These are phyloP conservation scores for Drosophila algonquin DNA, from an alignment of 2,888 invertebrate species.

Conservation along the genomic window DNA sequence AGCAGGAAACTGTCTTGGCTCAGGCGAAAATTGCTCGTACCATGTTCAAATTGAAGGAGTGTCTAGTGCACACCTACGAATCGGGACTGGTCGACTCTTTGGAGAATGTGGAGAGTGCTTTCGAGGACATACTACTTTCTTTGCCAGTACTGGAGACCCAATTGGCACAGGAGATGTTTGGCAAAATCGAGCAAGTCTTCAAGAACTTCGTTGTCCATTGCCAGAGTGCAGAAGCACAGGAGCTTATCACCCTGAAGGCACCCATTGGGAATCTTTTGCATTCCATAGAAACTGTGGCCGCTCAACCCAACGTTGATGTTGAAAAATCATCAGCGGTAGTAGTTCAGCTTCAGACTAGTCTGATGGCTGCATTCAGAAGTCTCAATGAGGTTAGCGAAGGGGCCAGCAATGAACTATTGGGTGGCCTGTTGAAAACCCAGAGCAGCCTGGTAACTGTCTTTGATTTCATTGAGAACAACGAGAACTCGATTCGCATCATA, in stretches of 20 bases:
- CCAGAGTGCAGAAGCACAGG: slow-evolving; percentile 10
- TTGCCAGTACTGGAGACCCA: slow-evolving; percentile 83
- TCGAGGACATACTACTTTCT: slow-evolving; percentile 81
- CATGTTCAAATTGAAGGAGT: slow-evolving; percentile 82
- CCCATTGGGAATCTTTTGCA: slow-evolving; percentile 67
- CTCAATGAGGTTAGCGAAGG: slow-evolving; percentile 78
- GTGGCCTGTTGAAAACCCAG: slow-evolving; percentile 71
- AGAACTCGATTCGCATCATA: slow-evolving; percentile 76
- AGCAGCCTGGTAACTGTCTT: slow-evolving; percentile 75
- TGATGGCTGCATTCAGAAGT: slow-evolving; percentile 79
- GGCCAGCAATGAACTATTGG: slow-evolving; percentile 55
- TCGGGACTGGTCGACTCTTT: slow-evolving; percentile 75
- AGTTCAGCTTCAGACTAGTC: slow-evolving; percentile 75
- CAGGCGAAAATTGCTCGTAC: slow-evolving; percentile 79
- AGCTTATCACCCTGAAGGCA: slow-evolving; percentile 41
- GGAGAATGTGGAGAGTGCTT: slow-evolving; percentile 81
- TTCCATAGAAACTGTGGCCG: slow-evolving; percentile 65
- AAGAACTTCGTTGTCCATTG: slow-evolving; percentile 60
- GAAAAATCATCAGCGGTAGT: slow-evolving; percentile 78
- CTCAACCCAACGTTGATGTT: slow-evolving; percentile 69
- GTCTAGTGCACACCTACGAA: slow-evolving; percentile 82
- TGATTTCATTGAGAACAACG: slow-evolving; percentile 81
- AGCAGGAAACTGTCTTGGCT: slow-evolving; percentile 67
- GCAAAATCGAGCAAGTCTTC: slow-evolving; percentile 77
- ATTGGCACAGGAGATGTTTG: slow-evolving; percentile 84